phyloP scores from a whole-genome alignment of 2,797 vertebrate species.

The Lepus townsendii region DNA sequence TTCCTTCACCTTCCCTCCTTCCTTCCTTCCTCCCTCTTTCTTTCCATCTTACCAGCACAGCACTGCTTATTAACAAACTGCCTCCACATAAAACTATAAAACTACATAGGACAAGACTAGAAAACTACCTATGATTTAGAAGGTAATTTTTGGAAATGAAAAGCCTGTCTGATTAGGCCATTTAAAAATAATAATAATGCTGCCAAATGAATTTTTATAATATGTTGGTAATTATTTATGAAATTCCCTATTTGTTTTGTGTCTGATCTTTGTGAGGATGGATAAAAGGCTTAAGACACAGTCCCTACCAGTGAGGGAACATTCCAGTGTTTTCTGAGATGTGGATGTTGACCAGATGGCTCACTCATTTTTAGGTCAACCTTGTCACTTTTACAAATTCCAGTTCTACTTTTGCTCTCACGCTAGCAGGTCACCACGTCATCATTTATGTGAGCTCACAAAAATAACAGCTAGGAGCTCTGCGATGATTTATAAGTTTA shows the following conservation, averaged over 20 bases:
- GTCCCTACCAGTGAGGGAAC: neutral
- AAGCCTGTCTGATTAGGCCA: constrained; percentile 5
- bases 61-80: neutral
- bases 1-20: neutral
- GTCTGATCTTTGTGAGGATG: neutral
- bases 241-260: constrained; percentile 36
- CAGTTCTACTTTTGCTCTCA: constrained; percentile 5
- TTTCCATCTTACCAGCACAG: constrained; percentile 1
- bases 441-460: constrained; percentile 15
- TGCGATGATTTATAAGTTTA: constrained; percentile 29
- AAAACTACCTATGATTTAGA: constrained; percentile 46
- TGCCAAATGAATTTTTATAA: constrained; percentile 40
- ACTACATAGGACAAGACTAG: neutral
- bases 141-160: constrained; percentile 43
- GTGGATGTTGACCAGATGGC: neutral
- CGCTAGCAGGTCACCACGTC: constrained; percentile 43
- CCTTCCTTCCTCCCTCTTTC: neutral
- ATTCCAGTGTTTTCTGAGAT: neutral
- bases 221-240: constrained; percentile 40
- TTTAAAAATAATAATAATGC: constrained; percentile 48
- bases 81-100: neutral
- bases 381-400: constrained; percentile 66
- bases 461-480: constrained; percentile 15
- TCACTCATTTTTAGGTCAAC: constrained; percentile 61
- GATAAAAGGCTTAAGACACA: constrained; percentile 31